Percentiles rank a stretch among this genome's conserved stretches.
Evolutionary conservation across 2,797 vertebrate species (phyloP).

Genomic region (Anolis apletophallus): DNA sequence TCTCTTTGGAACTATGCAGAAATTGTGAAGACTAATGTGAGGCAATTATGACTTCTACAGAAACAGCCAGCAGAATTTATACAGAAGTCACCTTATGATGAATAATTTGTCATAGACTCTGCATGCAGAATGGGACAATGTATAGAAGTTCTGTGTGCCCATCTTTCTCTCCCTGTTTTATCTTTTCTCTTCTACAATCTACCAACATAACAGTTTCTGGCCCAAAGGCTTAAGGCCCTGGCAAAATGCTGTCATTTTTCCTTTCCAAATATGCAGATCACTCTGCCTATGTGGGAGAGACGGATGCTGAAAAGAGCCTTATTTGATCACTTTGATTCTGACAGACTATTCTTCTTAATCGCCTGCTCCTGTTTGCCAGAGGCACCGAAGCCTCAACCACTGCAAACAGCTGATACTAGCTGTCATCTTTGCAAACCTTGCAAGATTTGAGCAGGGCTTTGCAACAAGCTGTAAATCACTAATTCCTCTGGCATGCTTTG

Average conservation of each 20-base stretch:
- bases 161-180: background rate
- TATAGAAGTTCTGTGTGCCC: background rate
- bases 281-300: background rate
- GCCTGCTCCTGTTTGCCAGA: slow-evolving; percentile 1
- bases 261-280: slow-evolving; percentile 2
- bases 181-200: background rate
- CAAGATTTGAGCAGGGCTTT: background rate
- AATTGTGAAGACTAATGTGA: background rate
- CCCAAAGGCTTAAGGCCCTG: background rate
- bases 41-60: background rate
- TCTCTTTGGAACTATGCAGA: background rate
- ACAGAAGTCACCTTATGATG: background rate
- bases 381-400: background rate
- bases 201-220: background rate
- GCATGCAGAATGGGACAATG: background rate
- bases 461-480: slow-evolving; percentile 16
- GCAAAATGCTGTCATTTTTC: background rate
- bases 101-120: background rate
- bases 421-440: background rate
- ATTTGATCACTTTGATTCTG: slow-evolving; percentile 4
- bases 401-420: background rate
- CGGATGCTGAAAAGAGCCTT: background rate
- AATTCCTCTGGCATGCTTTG: slow-evolving; percentile 12
- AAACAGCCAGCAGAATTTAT: background rate
- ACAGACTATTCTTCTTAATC: background rate